Evolutionary conservation across 2,888 invertebrate genomes (phyloP).

Genomic region (Halocaridina rubra): DNA sequence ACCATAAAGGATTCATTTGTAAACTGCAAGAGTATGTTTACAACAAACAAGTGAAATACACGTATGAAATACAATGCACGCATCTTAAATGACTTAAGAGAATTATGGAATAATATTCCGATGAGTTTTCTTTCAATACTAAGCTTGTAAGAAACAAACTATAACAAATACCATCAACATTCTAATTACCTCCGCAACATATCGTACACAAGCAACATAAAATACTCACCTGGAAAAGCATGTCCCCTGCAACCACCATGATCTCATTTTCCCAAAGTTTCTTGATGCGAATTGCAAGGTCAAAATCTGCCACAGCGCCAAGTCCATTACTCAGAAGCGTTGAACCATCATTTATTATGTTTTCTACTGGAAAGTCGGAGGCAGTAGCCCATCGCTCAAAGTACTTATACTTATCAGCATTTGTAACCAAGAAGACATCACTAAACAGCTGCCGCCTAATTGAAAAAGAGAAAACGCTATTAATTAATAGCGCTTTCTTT

Average conservation of each 20-base stretch:
- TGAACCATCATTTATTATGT: slow-evolving; percentile 64
- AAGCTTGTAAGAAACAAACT: no score
- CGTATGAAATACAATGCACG: no score
- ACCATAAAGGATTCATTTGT: no score
- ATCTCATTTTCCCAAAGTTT: slow-evolving; percentile 55
- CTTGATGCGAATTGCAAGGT: slow-evolving; percentile 62
- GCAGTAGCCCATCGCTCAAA: slow-evolving; percentile 65
- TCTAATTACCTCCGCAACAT: background rate
- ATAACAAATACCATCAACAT: background rate
- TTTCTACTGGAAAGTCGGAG: slow-evolving; percentile 64
- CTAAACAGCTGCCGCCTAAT: slow-evolving; percentile 63
- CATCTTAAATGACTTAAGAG: no score
- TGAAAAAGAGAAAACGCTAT: background rate
- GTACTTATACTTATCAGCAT: slow-evolving; percentile 65
- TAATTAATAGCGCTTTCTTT: no score
- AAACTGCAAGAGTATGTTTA: no score
- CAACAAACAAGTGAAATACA: no score
- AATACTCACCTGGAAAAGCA: slow-evolving; percentile 61
- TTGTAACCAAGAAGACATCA: slow-evolving; percentile 64
- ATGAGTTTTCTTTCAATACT: no score
- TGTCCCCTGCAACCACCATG: slow-evolving; percentile 65
- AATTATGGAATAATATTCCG: no score
- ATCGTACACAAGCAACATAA: background rate
- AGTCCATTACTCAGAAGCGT: slow-evolving; percentile 56
- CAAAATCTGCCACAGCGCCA: slow-evolving; percentile 63